Conservation (phyloP, 2,797 vertebrate species). For the Diglossa cyanea region DNA sequence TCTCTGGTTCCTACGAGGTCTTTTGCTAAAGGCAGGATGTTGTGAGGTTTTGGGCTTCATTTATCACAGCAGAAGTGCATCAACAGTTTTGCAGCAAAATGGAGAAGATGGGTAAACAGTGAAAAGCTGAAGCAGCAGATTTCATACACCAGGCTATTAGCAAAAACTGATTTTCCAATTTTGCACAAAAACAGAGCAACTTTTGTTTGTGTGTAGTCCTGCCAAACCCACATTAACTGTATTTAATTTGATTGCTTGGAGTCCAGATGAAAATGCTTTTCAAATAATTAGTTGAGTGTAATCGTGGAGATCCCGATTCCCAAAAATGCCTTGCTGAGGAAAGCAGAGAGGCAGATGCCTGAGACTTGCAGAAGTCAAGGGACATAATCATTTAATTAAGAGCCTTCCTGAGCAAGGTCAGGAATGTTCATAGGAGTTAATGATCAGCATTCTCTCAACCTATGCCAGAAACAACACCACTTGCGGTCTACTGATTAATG, state of each 20-base stretch:
- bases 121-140: slow-evolving; percentile 20
- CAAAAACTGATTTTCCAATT: slow-evolving; percentile 27
- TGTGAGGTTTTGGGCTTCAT: background rate
- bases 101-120: background rate
- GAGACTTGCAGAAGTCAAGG: background rate
- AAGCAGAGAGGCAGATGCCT: background rate
- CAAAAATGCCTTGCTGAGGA: background rate
- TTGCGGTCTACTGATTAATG: background rate
- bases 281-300: slow-evolving; percentile 40
- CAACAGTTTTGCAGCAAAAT: slow-evolving; percentile 22
- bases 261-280: slow-evolving; percentile 57
- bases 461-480: background rate
- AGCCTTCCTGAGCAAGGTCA: slow-evolving; percentile 27
- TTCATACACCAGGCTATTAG: slow-evolving; percentile 8
- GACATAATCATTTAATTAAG: slow-evolving; percentile 21
- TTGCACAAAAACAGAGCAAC: background rate
- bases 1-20: background rate
- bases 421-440: slow-evolving; percentile 7
- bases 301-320: slow-evolving; percentile 8
- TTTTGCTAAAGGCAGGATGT: background rate
- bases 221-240: slow-evolving; percentile 46
- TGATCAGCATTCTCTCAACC: background rate
- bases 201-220: slow-evolving; percentile 36
- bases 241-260: slow-evolving; percentile 36
- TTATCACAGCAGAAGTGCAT: slow-evolving; percentile 30